phyloP scores from a whole-genome alignment of 2,113 vertebrate species.

The Gila orcuttii region DNA sequence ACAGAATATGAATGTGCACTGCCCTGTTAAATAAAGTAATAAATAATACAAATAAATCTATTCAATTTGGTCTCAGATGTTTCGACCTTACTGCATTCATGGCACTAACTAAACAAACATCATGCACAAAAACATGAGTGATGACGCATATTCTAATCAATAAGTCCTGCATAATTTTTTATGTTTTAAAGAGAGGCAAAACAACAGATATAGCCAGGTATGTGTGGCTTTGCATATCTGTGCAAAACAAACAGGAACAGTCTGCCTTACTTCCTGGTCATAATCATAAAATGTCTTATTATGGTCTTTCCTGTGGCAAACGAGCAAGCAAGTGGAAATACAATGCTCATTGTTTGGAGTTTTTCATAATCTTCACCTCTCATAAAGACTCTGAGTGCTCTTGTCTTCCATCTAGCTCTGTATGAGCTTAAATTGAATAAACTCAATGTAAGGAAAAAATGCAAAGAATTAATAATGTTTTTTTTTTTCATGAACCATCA shows the following conservation, averaged over 20 bases:
- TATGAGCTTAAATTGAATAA: background rate
- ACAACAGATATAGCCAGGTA: background rate
- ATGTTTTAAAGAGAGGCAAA: background rate
- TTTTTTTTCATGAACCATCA: background rate
- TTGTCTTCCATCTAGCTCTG: constrained; percentile 5
- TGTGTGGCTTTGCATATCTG: constrained; percentile 13
- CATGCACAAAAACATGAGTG: background rate
- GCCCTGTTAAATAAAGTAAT: background rate
- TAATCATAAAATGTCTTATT: constrained; percentile 16
- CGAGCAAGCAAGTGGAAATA: background rate
- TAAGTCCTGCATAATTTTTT: background rate
- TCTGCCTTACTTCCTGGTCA: constrained; percentile 9
- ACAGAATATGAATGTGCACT: background rate
- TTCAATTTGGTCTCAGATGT: background rate
- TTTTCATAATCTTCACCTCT: background rate
- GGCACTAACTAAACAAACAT: background rate
- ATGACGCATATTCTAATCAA: background rate
- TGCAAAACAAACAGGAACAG: constrained; percentile 22
- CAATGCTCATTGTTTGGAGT: constrained; percentile 21
- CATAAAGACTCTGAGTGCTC: background rate
- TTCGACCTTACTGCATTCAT: background rate
- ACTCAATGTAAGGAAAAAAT: background rate
- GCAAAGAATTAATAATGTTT: background rate
- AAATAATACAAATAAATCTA: background rate
- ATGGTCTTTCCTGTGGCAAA: constrained; percentile 10